A percentile compares a stretch with the other conserved stretches of the same genome.
Evolutionary conservation across 2,113 vertebrate species (phyloP).

Genomic region (Notechis scutatus): DNA sequence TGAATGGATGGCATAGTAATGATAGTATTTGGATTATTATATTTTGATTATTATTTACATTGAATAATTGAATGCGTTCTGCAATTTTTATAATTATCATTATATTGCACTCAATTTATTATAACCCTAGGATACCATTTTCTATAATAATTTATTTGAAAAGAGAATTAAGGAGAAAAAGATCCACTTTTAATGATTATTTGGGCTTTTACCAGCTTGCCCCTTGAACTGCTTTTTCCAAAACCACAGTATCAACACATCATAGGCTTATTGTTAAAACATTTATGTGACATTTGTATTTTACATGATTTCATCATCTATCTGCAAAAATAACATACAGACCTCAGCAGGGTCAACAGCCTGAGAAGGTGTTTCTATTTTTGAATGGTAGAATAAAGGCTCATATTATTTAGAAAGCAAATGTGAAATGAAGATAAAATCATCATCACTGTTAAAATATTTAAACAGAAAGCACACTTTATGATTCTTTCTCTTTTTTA

Average conservation of each 20-base stretch:
- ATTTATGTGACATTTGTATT: background rate
- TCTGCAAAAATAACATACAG: background rate
- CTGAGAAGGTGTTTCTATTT: conserved; percentile 8
- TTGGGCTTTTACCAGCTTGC: background rate
- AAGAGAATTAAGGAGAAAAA: background rate
- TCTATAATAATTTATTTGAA: background rate
- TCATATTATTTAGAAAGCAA: background rate
- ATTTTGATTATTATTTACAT: background rate
- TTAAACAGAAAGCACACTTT: background rate
- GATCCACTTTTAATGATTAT: background rate
- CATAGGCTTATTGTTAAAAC: background rate
- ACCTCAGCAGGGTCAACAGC: background rate
- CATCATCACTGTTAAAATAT: background rate
- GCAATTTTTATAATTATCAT: background rate
- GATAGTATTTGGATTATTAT: background rate
- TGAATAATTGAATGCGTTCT: background rate
- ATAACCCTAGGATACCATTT: background rate
- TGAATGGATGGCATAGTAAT: background rate
- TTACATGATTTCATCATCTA: background rate
- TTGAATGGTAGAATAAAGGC: conserved; percentile 10
- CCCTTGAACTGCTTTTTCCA: background rate
- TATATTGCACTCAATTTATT: background rate
- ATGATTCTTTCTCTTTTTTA: background rate
- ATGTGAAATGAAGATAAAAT: background rate
- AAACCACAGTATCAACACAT: background rate